Evolutionary conservation across 2,113 vertebrate species (phyloP).

Genomic region (Actenoides hombroni): DNA sequence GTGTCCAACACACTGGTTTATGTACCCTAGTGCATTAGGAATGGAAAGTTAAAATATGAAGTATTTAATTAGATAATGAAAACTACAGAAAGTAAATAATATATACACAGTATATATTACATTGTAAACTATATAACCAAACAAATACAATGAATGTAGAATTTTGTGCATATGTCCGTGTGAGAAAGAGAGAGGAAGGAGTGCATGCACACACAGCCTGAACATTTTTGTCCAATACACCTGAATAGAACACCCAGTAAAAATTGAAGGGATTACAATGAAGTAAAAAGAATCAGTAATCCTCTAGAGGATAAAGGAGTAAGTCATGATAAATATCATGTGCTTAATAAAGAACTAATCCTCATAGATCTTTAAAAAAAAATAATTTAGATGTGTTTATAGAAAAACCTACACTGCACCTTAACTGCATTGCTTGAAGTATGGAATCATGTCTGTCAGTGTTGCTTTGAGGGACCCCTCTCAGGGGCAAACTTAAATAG

Average conservation of each 20-base stretch:
- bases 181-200: neutral
- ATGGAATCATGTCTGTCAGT: neutral
- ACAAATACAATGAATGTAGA: neutral
- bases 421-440: neutral
- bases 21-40: neutral
- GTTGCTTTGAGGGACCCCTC: neutral
- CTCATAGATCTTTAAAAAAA: neutral
- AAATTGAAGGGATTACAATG: neutral
- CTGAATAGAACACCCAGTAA: neutral
- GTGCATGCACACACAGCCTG: neutral
- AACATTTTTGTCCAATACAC: neutral
- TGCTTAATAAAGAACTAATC: neutral
- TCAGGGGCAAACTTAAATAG: neutral
- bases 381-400: neutral
- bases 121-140: neutral
- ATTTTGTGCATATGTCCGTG: fast-evolving
- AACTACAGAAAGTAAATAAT: neutral
- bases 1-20: neutral
- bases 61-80: neutral
- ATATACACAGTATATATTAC: neutral
- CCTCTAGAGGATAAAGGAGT: neutral
- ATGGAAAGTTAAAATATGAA: neutral
- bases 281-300: neutral
- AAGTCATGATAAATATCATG: neutral
- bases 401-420: neutral